phyloP scores from a whole-genome alignment of 2,888 invertebrate species.

The Scelioninae gen. 2 region DNA sequence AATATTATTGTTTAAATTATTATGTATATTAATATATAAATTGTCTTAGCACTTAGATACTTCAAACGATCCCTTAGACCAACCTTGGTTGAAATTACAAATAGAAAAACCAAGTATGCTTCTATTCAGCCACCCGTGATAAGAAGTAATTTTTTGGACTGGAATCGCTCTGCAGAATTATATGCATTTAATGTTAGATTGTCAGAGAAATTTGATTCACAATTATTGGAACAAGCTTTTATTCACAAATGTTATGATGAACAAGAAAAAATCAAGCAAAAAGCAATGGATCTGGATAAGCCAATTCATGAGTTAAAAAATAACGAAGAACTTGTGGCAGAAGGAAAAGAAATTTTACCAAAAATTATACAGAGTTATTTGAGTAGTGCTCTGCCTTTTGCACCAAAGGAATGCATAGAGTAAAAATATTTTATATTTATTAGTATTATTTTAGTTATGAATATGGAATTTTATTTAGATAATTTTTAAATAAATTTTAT shows the following conservation, averaged over 20 bases:
- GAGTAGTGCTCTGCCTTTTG: constrained; percentile 81
- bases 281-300: constrained; percentile 83
- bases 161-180: constrained; percentile 92
- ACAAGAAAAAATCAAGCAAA: constrained; percentile 82
- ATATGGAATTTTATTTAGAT: too few relatives aligned
- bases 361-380: constrained; percentile 83
- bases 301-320: constrained; percentile 80
- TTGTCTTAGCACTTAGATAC: constrained; percentile 71
- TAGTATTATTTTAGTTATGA: too few relatives aligned
- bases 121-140: constrained; percentile 64
- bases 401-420: constrained; percentile 85
- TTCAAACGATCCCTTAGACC: constrained; percentile 83
- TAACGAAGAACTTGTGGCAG: constrained; percentile 82
- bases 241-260: constrained; percentile 87
- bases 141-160: constrained; percentile 84
- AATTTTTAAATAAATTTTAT: too few relatives aligned
- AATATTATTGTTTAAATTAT: constrained; percentile 10
- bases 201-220: constrained; percentile 86
- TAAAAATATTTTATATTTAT: background rate
- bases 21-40: constrained; percentile 13
- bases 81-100: constrained; percentile 80
- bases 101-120: constrained; percentile 76
- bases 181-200: constrained; percentile 91
- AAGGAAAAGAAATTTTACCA: constrained; percentile 82
- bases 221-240: constrained; percentile 85